Conservation (phyloP, 1,140 invertebrate genomes). For the Drosophila pachea region DNA sequence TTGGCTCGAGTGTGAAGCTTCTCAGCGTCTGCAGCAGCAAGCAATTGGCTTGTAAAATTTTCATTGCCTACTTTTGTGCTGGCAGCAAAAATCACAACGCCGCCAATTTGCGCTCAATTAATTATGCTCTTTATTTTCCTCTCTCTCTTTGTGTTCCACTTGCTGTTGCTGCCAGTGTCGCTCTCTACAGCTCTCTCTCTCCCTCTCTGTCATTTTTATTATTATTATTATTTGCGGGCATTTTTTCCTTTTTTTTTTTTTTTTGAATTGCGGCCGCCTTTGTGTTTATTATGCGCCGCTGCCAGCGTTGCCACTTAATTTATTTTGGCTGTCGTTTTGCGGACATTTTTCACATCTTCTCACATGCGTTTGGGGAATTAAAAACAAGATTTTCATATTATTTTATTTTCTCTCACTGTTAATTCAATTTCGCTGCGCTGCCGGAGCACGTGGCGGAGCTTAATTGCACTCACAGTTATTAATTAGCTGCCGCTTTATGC, state of each 20-base stretch:
- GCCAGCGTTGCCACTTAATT: slow-evolving; percentile 45
- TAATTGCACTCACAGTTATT: slow-evolving; percentile 62
- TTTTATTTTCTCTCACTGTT: background rate
- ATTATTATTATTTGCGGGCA: slow-evolving; percentile 37
- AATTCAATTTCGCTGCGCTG: slow-evolving; percentile 49
- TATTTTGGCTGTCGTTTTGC: slow-evolving; percentile 32
- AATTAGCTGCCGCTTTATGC: slow-evolving; percentile 65
- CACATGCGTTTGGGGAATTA: slow-evolving; percentile 27
- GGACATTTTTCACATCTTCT: slow-evolving; percentile 41
- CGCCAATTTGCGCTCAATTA: slow-evolving; percentile 75
- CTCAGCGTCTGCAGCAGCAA: background rate
- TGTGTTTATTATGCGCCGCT: slow-evolving; percentile 50
- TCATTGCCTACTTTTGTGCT: slow-evolving; percentile 48
- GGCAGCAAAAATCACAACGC: slow-evolving; percentile 52
- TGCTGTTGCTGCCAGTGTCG: background rate
- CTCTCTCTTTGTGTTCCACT: background rate
- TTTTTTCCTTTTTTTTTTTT: slow-evolving; percentile 14
- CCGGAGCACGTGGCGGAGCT: slow-evolving; percentile 11
- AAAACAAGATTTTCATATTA: background rate
- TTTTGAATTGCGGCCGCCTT: slow-evolving; percentile 42
- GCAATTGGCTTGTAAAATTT: slow-evolving; percentile 49
- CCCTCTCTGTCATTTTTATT: slow-evolving; percentile 16
- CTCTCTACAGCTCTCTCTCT: background rate
- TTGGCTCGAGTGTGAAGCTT: background rate
- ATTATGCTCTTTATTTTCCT: slow-evolving; percentile 54